phyloP scores from a whole-genome alignment of 1,140 invertebrate genomes.

The Cardiocondyla obscurior region DNA sequence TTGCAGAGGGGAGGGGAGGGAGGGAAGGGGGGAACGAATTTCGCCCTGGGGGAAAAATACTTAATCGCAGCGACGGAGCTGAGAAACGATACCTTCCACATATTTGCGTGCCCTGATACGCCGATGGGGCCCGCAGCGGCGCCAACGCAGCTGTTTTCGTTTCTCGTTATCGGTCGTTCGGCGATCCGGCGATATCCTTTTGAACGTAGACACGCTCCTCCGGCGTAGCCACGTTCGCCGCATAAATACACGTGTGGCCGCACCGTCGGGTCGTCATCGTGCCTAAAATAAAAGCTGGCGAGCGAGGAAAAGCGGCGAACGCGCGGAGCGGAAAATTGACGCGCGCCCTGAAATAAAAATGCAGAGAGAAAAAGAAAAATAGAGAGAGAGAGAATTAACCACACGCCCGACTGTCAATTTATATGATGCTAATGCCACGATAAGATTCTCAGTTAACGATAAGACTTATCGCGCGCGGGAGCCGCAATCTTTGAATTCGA shows the following conservation, averaged over 20 bases:
- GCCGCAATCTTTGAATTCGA: constrained; percentile 19
- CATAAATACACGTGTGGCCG: neutral
- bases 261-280: neutral
- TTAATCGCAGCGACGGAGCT: neutral
- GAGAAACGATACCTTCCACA: neutral
- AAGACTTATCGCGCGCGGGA: constrained; percentile 27
- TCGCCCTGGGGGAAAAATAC: neutral
- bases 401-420: neutral
- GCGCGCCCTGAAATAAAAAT: neutral
- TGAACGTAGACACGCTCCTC: neutral
- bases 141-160: constrained; percentile 13
- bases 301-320: neutral
- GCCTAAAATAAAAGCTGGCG: constrained; percentile 10
- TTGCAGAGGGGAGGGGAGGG: neutral
- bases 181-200: constrained; percentile 1
- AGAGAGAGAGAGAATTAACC: neutral
- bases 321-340: neutral
- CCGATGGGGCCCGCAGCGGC: neutral
- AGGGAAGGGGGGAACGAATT: neutral
- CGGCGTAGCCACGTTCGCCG: no score
- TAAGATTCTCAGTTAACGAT: constrained; percentile 39
- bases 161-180: neutral
- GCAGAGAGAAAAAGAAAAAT: neutral
- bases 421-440: constrained; percentile 26
- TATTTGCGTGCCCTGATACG: neutral